Evolutionary conservation across 2,113 vertebrate genomes (phyloP).

Genomic region (Brachypodius melanocephalos): DNA sequence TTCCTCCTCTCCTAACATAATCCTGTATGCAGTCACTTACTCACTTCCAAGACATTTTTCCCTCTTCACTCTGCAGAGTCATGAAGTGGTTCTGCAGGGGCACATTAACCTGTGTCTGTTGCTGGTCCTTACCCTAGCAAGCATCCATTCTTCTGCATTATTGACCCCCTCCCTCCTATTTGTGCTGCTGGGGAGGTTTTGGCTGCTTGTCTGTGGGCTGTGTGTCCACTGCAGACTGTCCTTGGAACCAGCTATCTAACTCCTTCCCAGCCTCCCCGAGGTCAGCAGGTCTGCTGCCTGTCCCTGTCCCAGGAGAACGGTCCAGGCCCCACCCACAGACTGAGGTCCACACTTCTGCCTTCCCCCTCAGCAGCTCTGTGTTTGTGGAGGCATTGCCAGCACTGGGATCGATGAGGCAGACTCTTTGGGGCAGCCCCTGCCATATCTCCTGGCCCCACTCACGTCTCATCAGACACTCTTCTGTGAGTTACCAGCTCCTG

Average conservation of each 20-base stretch:
- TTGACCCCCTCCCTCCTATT: not conserved
- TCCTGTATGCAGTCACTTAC: no score
- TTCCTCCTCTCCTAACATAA: not conserved
- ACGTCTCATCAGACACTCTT: not conserved
- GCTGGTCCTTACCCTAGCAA: not conserved
- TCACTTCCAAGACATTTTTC: no score
- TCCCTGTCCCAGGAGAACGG: not conserved
- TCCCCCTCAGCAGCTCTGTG: not conserved
- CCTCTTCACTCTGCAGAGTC: not conserved
- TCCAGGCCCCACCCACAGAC: not conserved
- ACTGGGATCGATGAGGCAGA: rapidly evolving
- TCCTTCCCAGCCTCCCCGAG: not conserved
- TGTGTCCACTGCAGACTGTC: not conserved
- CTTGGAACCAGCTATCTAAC: not conserved
- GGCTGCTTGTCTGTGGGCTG: not conserved
- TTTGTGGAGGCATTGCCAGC: not conserved
- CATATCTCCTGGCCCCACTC: not conserved
- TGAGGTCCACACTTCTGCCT: not conserved
- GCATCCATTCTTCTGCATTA: not conserved
- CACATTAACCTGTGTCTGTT: not conserved
- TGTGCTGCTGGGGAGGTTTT: not conserved
- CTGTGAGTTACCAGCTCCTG: not conserved
- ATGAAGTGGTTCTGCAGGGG: not conserved
- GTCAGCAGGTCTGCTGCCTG: not conserved
- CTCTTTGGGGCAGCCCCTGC: not conserved